Evolutionary conservation across 2,113 vertebrate genomes (phyloP).

Genomic region (Takifugu bimaculatus): DNA sequence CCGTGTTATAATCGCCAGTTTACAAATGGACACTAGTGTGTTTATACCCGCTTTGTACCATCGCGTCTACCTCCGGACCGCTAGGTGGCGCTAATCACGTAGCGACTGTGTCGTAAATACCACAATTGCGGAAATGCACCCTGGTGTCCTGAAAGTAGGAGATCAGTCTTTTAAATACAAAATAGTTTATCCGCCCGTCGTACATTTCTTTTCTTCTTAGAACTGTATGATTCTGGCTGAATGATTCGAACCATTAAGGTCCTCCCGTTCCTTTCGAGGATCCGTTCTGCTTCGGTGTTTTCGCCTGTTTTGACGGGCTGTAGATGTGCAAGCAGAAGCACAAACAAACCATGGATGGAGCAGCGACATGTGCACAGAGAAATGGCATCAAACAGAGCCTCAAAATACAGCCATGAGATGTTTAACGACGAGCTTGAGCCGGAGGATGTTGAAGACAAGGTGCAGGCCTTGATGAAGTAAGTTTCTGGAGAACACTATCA

Average conservation of each 20-base stretch:
- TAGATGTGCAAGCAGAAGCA: slow-evolving; percentile 42
- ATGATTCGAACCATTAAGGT: slow-evolving; percentile 50
- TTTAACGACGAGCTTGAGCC: slow-evolving; percentile 37
- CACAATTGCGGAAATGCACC: too few relatives aligned
- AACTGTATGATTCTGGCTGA: neutral
- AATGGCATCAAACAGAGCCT: slow-evolving; percentile 4
- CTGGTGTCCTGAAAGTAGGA: too few relatives aligned
- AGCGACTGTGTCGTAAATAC: accelerated
- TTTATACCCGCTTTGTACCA: neutral
- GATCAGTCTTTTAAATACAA: too few relatives aligned
- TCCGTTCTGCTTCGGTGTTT: slow-evolving; percentile 4
- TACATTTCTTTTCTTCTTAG: neutral
- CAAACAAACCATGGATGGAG: slow-evolving; percentile 10
- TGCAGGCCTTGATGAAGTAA: slow-evolving; percentile 61
- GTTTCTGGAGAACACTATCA: neutral
- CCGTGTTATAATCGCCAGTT: too few relatives aligned
- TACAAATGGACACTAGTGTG: neutral
- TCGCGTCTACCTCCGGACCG: slow-evolving; percentile 16
- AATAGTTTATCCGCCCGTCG: too few relatives aligned
- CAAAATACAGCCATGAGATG: slow-evolving; percentile 20
- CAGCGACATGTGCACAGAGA: slow-evolving; percentile 7
- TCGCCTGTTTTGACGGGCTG: neutral
- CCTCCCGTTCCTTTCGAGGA: slow-evolving; percentile 29
- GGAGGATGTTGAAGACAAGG: slow-evolving; percentile 61
- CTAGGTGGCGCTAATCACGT: slow-evolving; percentile 15